Base-by-base conservation (phyloP, 2,888 invertebrate species). In the Mactromeris polynyma region DNA sequence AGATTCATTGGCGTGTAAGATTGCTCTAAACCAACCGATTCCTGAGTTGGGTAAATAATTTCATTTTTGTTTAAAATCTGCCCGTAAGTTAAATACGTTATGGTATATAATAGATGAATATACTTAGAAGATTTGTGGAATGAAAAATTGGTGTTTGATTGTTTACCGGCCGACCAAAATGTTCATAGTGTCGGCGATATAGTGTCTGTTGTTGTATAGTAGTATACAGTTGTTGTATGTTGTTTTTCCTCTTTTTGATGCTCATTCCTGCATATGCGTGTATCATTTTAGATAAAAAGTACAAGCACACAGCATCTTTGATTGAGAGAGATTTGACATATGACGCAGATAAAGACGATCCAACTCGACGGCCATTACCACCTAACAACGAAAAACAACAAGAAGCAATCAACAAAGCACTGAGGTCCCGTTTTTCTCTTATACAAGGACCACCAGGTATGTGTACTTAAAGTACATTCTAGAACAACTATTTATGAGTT, bases 361-460 rank as follows among this genome's bases (percentile, higher is more conserved):
- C 40, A 31, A 64, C 38, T 51, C 83, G 82, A 79, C 83, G 51
- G 31, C 86, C 36, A n/a, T 6, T 38, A 77, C 86, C 36, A 36
- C 85, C n/a, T 31, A 77, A 81, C 40, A 64, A 42, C 33, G 26
- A 19, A 46, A 88, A n/a, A 46, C 94, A 94, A 86, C 85, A 88
- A 19, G 86, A 93, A 79, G 94, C 94, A 11, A 94, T 94, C 17
- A 81, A 90, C 33, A 92, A 89, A 38, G 93, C 94, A 31, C 54
- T 94, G 7, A 89, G 54, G 19, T 86, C 89, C 2, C 89, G 90
- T 31, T 92, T 94, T 81, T 83, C 92, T 3, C 89, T 94, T 9
- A 94, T 94, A 26, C 93, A 94, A 81, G 94, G 94, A n/a, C 94
- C 94, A 9, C 94, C 94, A 91, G 94, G 94, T 94, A 83, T 42